phyloP scores from a whole-genome alignment of 2,797 vertebrate species.

The Passerculus sandwichensis region DNA sequence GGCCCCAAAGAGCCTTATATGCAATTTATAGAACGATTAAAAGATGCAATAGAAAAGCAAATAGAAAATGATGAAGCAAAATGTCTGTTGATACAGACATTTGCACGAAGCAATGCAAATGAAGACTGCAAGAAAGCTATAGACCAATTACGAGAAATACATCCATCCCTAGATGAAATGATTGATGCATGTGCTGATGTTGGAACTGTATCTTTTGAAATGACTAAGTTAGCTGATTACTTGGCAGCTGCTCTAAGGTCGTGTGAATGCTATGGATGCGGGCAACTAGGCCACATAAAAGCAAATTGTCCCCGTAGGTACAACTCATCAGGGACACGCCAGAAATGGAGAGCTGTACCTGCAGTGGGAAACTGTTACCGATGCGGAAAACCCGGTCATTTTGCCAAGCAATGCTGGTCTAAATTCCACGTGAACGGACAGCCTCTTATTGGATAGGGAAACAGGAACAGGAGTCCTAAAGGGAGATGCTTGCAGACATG shows the following conservation, averaged over 20 bases:
- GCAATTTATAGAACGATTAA: not conserved
- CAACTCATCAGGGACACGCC: not conserved
- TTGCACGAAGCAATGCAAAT: not conserved
- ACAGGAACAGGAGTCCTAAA: not conserved
- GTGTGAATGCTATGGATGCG: accelerated
- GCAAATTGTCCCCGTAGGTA: not conserved
- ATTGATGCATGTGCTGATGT: not conserved
- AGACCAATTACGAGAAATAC: too few relatives aligned
- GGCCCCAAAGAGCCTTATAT: not conserved
- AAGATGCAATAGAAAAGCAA: not conserved
- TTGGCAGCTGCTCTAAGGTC: not conserved
- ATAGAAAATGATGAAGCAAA: too few relatives aligned
- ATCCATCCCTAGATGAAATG: not conserved
- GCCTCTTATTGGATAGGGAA: not conserved
- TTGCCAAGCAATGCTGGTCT: not conserved
- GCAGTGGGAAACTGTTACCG: not conserved
- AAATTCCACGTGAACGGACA: not conserved
- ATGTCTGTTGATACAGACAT: not conserved
- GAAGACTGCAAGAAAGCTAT: not conserved
- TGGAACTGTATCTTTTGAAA: not conserved
- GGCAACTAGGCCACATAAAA: not conserved
- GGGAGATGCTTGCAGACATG: accelerated
- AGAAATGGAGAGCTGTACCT: too few relatives aligned
- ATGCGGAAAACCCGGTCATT: not conserved
- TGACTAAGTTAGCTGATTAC: not conserved